A percentile compares a stretch with the other conserved stretches of the same genome.
phyloP scores from a whole-genome alignment of 2,888 invertebrate species.

The Tenthredo distinguenda region DNA sequence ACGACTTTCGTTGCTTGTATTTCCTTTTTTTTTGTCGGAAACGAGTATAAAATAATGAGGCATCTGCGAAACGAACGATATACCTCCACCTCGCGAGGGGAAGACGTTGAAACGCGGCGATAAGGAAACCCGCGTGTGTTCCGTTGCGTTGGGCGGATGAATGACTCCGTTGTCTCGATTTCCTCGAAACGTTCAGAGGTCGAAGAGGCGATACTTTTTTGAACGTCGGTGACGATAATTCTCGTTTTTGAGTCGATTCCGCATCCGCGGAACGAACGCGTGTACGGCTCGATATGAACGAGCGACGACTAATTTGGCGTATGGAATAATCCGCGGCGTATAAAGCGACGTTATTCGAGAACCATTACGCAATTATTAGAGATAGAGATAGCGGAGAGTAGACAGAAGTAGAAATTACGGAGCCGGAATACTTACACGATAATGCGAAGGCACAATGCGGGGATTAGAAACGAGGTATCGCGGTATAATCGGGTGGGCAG shows the following conservation, averaged over 20 bases:
- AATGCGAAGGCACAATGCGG: constrained; percentile 3
- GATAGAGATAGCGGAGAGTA: not conserved
- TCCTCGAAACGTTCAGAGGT: too few species aligned
- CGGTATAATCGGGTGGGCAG: constrained; percentile 28
- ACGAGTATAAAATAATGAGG: not conserved
- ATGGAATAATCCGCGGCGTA: too few species aligned
- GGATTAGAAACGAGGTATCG: constrained; percentile 41
- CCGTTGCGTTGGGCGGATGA: not conserved
- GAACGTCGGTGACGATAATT: too few species aligned
- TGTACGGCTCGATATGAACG: too few species aligned
- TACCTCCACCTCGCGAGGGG: too few species aligned
- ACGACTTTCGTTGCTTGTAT: not conserved
- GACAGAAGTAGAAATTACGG: not conserved
- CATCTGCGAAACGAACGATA: too few species aligned
- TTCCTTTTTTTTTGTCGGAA: not conserved
- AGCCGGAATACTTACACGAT: not conserved
- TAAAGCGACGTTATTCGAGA: not conserved
- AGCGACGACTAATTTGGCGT: too few species aligned
- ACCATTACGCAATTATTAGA: not conserved
- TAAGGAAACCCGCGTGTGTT: constrained; percentile 10
- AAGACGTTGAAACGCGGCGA: not conserved
- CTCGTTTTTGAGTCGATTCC: too few species aligned
- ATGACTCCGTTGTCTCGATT: not conserved
- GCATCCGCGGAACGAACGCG: too few species aligned
- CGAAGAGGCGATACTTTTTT: too few species aligned